Conservation (phyloP, 2,797 vertebrate genomes). For the Scyliorhinus canicula region DNA sequence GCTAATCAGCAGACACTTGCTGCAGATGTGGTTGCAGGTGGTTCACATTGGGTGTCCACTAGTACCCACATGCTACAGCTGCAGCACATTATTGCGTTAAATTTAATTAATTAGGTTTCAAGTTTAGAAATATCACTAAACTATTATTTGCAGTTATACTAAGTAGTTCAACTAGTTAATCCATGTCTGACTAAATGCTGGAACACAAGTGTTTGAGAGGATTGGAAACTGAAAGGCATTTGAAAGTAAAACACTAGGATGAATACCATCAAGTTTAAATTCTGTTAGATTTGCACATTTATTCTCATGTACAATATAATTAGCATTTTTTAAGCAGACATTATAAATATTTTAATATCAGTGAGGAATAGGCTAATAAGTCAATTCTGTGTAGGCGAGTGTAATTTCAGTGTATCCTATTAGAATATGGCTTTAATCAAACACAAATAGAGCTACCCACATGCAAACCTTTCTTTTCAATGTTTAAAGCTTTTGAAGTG, state of each 20-base stretch:
- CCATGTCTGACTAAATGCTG: neutral
- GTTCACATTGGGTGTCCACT: too few relatives aligned
- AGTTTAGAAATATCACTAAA: neutral
- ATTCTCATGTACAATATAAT: neutral
- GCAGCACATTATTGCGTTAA: neutral
- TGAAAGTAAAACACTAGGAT: neutral
- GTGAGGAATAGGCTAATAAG: neutral
- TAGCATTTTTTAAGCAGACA: neutral
- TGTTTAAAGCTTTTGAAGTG: neutral
- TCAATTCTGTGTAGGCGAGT: neutral
- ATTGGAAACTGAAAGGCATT: neutral
- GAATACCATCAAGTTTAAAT: neutral
- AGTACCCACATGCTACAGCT: neutral
- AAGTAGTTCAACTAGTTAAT: neutral
- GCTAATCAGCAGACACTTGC: too few relatives aligned
- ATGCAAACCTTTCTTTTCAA: neutral
- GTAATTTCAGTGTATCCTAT: neutral
- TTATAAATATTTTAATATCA: conserved; percentile 11
- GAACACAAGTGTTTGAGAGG: neutral
- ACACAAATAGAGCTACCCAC: neutral
- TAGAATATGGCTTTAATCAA: neutral
- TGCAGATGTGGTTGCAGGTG: too few relatives aligned
- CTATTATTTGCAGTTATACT: neutral
- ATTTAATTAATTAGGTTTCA: neutral
- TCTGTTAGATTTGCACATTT: neutral